Conservation (phyloP, 1,140 invertebrate genomes). For the Trichonephila clavata region DNA sequence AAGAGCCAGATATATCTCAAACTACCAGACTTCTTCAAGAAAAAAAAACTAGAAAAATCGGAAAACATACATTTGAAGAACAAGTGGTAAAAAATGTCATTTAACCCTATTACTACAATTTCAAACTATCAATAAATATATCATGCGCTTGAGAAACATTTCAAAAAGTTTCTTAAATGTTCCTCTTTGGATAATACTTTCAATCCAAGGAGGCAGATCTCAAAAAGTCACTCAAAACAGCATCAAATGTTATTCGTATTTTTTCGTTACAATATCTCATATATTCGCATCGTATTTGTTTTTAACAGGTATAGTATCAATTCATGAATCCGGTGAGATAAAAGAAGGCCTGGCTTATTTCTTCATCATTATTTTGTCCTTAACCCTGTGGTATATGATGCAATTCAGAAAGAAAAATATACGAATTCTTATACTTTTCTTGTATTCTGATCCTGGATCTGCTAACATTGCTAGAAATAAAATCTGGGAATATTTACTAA, state of each 20-base stretch:
- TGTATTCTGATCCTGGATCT: neutral
- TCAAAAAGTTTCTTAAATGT: neutral
- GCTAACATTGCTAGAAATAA: neutral
- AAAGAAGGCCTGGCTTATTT: neutral
- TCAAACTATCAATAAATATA: too few species aligned
- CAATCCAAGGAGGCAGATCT: neutral
- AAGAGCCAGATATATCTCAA: too few species aligned
- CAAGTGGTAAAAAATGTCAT: too few species aligned
- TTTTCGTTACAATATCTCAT: neutral
- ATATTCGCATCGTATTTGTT: neutral
- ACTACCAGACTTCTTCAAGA: too few species aligned
- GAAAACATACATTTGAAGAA: too few species aligned
- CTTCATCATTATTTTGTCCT: neutral
- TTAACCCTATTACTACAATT: too few species aligned
- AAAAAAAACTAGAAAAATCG: too few species aligned
- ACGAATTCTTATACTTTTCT: neutral
- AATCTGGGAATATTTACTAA: neutral
- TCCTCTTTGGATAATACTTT: neutral
- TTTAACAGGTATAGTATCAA: neutral
- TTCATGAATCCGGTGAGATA: neutral
- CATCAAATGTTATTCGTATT: neutral
- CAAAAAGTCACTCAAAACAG: neutral
- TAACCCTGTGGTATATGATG: neutral
- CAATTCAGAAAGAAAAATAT: neutral
- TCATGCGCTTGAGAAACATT: too few species aligned